These are phyloP conservation scores for Clanis bilineata DNA, from an alignment of 2,888 invertebrate genomes.

Conservation along the genomic window DNA sequence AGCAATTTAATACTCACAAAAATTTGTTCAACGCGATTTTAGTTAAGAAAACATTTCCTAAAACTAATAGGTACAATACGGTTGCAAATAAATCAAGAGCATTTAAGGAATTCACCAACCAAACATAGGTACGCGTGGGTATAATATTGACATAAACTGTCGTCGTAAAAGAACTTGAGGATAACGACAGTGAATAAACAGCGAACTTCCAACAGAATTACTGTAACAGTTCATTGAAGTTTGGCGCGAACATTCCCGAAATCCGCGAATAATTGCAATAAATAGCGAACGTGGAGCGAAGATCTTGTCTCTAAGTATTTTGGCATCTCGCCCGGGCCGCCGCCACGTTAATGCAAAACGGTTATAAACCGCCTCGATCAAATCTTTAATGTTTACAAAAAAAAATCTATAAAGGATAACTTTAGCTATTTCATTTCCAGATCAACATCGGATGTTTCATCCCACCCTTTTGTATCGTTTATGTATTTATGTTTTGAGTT, in stretches of 20 bases:
- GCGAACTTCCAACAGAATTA: constrained; percentile 30
- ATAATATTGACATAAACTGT: not conserved
- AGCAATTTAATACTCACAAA: not conserved
- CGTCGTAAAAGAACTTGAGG: constrained; percentile 11
- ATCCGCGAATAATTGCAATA: constrained; percentile 62
- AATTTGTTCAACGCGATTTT: not conserved
- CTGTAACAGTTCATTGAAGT: constrained; percentile 40
- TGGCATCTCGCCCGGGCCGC: constrained; percentile 52
- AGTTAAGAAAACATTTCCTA: too few relatives aligned
- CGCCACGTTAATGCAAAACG: constrained; percentile 48
- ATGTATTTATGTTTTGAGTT: not conserved
- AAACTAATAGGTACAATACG: not conserved
- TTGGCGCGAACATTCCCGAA: constrained; percentile 38
- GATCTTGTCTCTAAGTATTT: constrained; percentile 40
- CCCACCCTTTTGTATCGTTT: not conserved
- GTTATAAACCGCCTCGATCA: constrained; percentile 45
- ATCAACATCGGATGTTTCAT: not conserved
- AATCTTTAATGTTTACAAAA: constrained; percentile 40
- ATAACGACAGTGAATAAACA: constrained; percentile 13
- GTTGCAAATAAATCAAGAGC: not conserved
- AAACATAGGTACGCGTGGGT: not conserved
- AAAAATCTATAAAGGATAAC: constrained; percentile 24
- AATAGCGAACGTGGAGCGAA: constrained; percentile 47
- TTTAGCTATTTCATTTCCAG: not conserved
- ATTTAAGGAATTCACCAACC: not conserved